Conservation (phyloP, 2,888 invertebrate genomes). For the Chorisops tibialis region DNA sequence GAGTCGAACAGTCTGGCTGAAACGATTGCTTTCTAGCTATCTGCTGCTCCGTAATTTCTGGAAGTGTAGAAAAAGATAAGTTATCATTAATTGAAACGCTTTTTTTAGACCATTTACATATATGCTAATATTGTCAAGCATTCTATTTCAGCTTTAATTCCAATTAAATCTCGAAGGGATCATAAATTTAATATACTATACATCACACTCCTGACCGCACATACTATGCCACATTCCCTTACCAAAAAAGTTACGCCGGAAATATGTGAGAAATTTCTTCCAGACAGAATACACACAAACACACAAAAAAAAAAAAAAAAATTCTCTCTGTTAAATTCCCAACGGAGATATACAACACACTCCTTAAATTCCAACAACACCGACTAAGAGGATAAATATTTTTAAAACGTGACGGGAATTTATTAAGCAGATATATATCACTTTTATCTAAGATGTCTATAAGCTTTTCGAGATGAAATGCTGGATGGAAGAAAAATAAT, state of each 20-base stretch:
- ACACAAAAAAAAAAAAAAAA: background rate
- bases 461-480: constrained; percentile 16
- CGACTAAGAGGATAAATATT: constrained; percentile 40
- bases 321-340: background rate
- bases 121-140: too few species aligned
- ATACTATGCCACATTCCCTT: background rate
- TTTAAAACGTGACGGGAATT: constrained; percentile 49
- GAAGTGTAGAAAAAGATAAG: too few species aligned
- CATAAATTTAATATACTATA: constrained; percentile 20
- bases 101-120: too few species aligned
- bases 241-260: constrained; percentile 23
- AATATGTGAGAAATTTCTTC: constrained; percentile 30
- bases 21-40: too few species aligned
- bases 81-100: too few species aligned
- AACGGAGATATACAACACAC: constrained; percentile 8
- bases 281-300: constrained; percentile 29
- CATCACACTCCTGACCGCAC: background rate
- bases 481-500: constrained; percentile 3
- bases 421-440: constrained; percentile 39
- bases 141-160: constrained; percentile 9
- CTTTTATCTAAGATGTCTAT: constrained; percentile 28
- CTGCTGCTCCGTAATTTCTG: too few species aligned
- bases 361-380: constrained; percentile 12
- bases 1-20: too few species aligned
- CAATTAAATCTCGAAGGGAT: constrained; percentile 19